Base-by-base conservation (phyloP, 1,140 invertebrate genomes). In the Bombus cullumanus region DNA sequence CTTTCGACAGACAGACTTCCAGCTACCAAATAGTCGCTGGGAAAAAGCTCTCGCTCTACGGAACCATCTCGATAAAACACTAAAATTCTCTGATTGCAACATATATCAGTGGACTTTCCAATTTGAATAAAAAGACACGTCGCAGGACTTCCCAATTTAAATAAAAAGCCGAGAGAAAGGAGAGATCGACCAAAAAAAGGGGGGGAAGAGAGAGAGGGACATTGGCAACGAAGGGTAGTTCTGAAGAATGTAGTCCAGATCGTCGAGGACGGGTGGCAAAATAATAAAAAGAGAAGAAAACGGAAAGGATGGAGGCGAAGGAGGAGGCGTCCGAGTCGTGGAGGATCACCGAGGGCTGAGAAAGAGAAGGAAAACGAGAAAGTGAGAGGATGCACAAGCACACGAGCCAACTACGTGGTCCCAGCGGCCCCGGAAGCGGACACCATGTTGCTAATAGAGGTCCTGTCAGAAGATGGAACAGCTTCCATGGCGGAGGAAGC, bases 391-490 rank as follows among this genome's bases (percentile, higher is more conserved):
- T 95, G 94, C 94, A 94, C 91, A 95, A 95, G 83, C 93, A 94
- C 80, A 95, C 94, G 74, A 93, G 83, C 83, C 94, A 95, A 82
- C 90, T 93, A 62, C 92, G 92, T 69, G 91, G 92, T 72, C 88
- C 90, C 71, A 82, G 89, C 89, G 88, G 89, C 89, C 83, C 85
- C 47, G 64, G 74, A 68, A 90, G 76, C 83, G 86, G 84, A 75
- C 86, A 82, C 86, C 86, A 80, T 73, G 78, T 86, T 13, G 82
- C 75, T 57, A 76, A 91, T 73, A 92, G 94, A 62, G 95, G 94
- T 73, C 95, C 96, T 28, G 95, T 96, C 80, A 93, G 95, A 57
- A 92, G 96, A 86, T 96, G 96, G 96, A 96, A 96, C 92, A 96
- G 96, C 83, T 96, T 96, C 86, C 96, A 96, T 82, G 94, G 93